Percentiles rank a stretch among this genome's conserved stretches.
Conservation (phyloP, 2,888 invertebrate genomes). For the Mamestra brassicae region DNA sequence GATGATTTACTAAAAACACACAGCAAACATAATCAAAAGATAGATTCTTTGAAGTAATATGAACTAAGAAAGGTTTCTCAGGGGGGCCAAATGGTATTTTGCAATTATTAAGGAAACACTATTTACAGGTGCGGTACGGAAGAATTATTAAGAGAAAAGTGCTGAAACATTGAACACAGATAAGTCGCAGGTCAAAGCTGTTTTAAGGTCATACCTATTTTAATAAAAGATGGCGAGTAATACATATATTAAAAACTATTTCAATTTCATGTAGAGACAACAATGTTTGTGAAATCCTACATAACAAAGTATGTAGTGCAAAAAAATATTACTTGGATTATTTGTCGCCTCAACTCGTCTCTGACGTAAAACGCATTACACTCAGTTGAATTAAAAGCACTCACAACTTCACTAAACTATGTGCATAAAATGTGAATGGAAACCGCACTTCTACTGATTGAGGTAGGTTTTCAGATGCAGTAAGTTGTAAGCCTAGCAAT, state of each 20-base stretch:
- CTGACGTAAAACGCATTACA: conserved; percentile 8
- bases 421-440: conserved; percentile 12
- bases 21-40: neutral
- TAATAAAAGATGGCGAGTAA: neutral
- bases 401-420: conserved; percentile 15
- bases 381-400: conserved; percentile 23
- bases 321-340: neutral
- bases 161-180: neutral
- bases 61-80: neutral
- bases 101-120: neutral
- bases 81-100: neutral
- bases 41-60: neutral
- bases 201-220: neutral
- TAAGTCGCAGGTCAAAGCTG: neutral
- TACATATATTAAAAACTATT: neutral
- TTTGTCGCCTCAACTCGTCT: neutral
- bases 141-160: neutral
- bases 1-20: neutral
- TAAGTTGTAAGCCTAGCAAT: conserved; percentile 27
- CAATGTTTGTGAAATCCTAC: neutral
- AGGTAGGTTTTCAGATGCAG: conserved; percentile 6
- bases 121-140: too few relatives aligned
- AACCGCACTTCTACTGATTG: neutral
- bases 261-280: neutral
- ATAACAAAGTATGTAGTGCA: neutral